phyloP scores from a whole-genome alignment of 2,113 vertebrate species.

The Corythornis madagascariensis region DNA sequence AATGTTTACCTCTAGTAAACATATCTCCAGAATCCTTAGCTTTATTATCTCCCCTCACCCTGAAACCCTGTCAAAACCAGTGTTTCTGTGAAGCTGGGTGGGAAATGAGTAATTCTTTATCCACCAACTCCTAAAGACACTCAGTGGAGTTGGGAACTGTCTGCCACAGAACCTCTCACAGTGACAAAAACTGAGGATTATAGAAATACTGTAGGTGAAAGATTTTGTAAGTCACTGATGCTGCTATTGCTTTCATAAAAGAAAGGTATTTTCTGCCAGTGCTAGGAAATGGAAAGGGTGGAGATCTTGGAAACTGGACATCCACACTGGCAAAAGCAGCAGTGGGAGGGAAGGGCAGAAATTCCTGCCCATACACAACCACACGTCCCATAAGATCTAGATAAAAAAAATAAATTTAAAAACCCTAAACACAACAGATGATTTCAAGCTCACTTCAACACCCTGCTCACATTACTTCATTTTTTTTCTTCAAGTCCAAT shows the following conservation, averaged over 20 bases:
- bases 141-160: background rate
- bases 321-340: background rate
- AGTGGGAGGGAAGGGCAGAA: background rate
- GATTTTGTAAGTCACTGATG: background rate
- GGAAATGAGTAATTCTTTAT: background rate
- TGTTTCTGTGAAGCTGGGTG: background rate
- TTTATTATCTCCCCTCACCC: background rate
- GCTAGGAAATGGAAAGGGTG: background rate
- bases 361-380: background rate
- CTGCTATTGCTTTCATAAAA: background rate
- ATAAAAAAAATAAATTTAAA: fast-evolving
- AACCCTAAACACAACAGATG: background rate
- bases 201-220: background rate
- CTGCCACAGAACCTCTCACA: background rate
- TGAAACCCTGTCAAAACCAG: background rate
- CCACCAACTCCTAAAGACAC: background rate
- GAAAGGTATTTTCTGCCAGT: background rate
- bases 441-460: slow-evolving; percentile 11
- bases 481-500: background rate
- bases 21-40: background rate
- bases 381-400: background rate
- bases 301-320: background rate
- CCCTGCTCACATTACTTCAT: background rate
- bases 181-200: background rate
- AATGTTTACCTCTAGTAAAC: background rate